Percentiles rank a stretch among this genome's conserved stretches.
Evolutionary conservation across 2,113 vertebrate species (phyloP).

Genomic region (Onychostruthus taczanowskii): DNA sequence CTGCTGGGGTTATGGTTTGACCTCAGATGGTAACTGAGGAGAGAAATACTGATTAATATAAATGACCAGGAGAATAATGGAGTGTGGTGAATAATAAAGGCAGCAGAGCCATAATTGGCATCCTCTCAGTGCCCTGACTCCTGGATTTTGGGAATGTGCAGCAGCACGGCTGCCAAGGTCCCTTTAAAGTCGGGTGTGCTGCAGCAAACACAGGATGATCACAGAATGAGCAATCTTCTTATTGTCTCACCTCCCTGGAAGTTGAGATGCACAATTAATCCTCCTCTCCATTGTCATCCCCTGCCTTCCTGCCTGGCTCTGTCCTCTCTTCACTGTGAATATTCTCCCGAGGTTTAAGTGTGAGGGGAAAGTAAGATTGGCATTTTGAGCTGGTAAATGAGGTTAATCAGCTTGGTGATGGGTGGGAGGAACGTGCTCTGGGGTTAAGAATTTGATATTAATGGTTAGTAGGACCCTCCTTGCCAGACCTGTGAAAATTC

Average conservation of each 20-base stretch:
- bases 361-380: conserved; percentile 10
- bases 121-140: neutral
- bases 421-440: neutral
- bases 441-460: neutral
- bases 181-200: neutral
- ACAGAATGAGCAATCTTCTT: neutral
- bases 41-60: neutral
- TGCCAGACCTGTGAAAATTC: neutral
- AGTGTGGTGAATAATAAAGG: neutral
- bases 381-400: neutral
- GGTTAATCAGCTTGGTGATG: conserved; percentile 19
- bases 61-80: neutral
- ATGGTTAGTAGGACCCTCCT: neutral
- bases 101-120: neutral
- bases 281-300: neutral
- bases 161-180: neutral
- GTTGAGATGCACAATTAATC: neutral
- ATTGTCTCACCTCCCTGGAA: conserved; percentile 16
- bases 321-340: neutral
- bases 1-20: neutral
- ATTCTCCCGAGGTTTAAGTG: neutral
- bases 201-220: neutral
- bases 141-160: neutral
- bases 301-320: neutral
- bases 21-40: neutral